phyloP scores from a whole-genome alignment of 2,888 invertebrate species.

The Clitarchus hookeri region DNA sequence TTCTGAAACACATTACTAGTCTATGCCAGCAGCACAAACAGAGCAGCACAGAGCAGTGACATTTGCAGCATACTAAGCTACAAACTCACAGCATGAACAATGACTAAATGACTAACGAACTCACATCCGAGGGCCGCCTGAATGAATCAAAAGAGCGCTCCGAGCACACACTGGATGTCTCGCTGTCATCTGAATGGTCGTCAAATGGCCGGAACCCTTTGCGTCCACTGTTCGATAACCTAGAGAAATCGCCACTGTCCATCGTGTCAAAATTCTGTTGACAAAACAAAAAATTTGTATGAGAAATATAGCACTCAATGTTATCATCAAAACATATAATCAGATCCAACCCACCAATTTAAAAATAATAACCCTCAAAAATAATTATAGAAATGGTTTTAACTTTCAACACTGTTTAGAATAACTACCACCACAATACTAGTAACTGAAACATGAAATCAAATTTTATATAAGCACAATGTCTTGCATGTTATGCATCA shows the following conservation, averaged over 20 bases:
- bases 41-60: neutral
- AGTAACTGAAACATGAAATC: too few relatives aligned
- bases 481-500: too few relatives aligned
- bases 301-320: neutral
- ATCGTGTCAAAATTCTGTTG: conserved; percentile 53
- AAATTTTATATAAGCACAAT: too few relatives aligned
- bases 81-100: conserved; percentile 36
- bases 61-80: neutral
- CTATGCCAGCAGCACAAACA: neutral
- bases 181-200: conserved; percentile 86
- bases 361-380: too few relatives aligned
- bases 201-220: conserved; percentile 53
- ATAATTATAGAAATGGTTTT: too few relatives aligned
- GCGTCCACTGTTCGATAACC: conserved; percentile 39
- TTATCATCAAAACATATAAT: neutral
- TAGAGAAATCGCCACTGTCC: conserved; percentile 46
- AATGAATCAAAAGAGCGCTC: conserved; percentile 86
- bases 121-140: conserved; percentile 78
- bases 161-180: conserved; percentile 94
- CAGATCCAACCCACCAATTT: too few relatives aligned
- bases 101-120: conserved; percentile 50
- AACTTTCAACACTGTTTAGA: too few relatives aligned
- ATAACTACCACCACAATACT: too few relatives aligned
- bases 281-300: conserved; percentile 27
- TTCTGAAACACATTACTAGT: neutral